Evolutionary conservation across 2,797 vertebrate species (phyloP), one percentile per base, ranked within the genome.

Genomic region (Poeciliopsis gracilis): DNA sequence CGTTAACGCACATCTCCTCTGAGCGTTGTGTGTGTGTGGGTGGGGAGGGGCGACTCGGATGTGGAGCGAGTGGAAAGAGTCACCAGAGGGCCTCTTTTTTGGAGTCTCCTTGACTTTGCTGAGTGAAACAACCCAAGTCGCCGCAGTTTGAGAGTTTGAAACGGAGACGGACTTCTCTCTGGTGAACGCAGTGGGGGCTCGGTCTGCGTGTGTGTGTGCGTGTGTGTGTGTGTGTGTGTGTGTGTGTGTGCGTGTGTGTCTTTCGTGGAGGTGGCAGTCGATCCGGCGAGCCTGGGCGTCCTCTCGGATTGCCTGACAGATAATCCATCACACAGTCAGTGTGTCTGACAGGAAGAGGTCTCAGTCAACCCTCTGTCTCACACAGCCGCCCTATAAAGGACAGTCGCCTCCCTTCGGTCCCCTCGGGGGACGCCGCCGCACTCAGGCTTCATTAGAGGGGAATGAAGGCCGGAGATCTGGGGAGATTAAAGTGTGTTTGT

Each of bases 251-350:
- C 20, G 72, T 76, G 82, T 73, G 83, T 70, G 86, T 77, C 72
- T 88, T 81, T 84, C 63, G 67, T 70, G 76, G 83, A 90, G 89
- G 79, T 82, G 88, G 91, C 71, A 92, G 88, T 93, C 92, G 91
- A 96, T 96, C 93, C 90, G 86, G 92, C 84, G 11, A 76, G 93
- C 90, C 90, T 84, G 92, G 92, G 88, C 83, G 85, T 93, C 86
- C 87, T 94, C 92, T 90, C 91, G 92, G 90, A 92, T 93, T 91
- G 82, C 69, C 92, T 94, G 95, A 95, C 94, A 93, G 84, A 92
- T 94, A 94, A 96, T 97, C 94, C 92, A 95, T 96, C 95, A 96
- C 91, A 90, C 85, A 94, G 95, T 96, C 91, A 94, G 87, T 89
- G 92, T 77, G 88, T 89, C 87, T 91, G 93, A 90, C 77, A 94